These are phyloP conservation scores for human DNA, from an alignment of 2,113 vertebrate species.

Conservation along the genomic window GRCh38 chr21:34235501-34236000, in stretches of 20 bases:
- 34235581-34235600: constrained; percentile 81
- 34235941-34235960: background rate
- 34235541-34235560: constrained; percentile 72
- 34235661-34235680: constrained; percentile 75
- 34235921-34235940: background rate
- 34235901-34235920: background rate
- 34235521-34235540: constrained; percentile 56
- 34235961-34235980: background rate
- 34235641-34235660: constrained; percentile 76
- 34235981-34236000: background rate
- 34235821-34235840: constrained; percentile 18
- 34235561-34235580: constrained; percentile 82
- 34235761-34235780: constrained; percentile 69
- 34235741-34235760: constrained; percentile 57
- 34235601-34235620: constrained; percentile 82
- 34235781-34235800: constrained; percentile 70
- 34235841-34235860: background rate
- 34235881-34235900: background rate
- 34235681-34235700: constrained; percentile 74
- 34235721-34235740: constrained; percentile 63
- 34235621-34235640: constrained; percentile 78
- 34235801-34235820: constrained; percentile 66
- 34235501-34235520: constrained; percentile 60
- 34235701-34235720: constrained; percentile 64
- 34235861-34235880: background rate